A percentile compares a stretch with the other conserved stretches of the same genome.
phyloP scores from a whole-genome alignment of 2,113 vertebrate species.

The Eira barbara region DNA sequence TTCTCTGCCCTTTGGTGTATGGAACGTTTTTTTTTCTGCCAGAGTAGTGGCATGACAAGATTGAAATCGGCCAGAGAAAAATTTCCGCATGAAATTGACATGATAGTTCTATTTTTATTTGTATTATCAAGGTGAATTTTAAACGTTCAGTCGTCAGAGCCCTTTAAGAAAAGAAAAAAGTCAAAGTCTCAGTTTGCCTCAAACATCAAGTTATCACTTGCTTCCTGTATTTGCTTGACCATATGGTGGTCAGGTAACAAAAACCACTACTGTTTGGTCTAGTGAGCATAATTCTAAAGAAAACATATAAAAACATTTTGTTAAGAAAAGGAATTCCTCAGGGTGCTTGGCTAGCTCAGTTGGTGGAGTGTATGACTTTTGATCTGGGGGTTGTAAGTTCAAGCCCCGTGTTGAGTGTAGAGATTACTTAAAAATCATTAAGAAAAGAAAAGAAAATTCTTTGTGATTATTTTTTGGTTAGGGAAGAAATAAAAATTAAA shows the following conservation, averaged over 20 bases:
- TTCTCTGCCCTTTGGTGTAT: background rate
- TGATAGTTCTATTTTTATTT: background rate
- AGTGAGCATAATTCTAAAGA: background rate
- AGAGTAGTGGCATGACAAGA: background rate
- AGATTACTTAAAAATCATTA: background rate
- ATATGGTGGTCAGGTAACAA: background rate
- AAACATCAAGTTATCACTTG: background rate
- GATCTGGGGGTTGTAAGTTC: background rate
- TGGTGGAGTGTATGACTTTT: background rate
- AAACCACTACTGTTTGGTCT: background rate
- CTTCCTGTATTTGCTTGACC: slow-evolving; percentile 40
- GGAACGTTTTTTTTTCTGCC: background rate
- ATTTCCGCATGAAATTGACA: background rate
- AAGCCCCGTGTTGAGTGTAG: background rate
- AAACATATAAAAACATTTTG: background rate
- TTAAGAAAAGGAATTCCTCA: background rate
- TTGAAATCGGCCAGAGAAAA: background rate
- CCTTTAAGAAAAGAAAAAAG: background rate
- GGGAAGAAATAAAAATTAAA: background rate
- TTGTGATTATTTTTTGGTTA: background rate
- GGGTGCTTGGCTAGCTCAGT: background rate
- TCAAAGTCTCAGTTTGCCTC: slow-evolving; percentile 28
- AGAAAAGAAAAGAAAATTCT: background rate
- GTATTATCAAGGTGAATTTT: background rate
- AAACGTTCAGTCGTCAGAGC: background rate